Evolutionary conservation across 2,888 invertebrate species (phyloP).

Genomic region (Drosophila cracens): DNA sequence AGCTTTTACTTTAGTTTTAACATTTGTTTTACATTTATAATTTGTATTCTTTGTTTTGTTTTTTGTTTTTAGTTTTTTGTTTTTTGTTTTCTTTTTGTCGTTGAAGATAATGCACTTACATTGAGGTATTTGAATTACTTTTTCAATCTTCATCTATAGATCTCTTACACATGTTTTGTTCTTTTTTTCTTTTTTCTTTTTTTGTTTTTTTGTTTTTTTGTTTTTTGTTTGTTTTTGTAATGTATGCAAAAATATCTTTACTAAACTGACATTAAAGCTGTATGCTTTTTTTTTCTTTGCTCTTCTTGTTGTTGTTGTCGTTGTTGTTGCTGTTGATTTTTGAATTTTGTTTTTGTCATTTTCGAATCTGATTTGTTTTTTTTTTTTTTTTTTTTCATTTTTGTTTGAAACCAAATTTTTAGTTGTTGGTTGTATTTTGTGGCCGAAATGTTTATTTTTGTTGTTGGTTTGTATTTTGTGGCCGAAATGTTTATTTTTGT

Average conservation of each 20-base stretch:
- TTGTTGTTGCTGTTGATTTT: conserved; percentile 26
- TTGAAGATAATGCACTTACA: conserved; percentile 79
- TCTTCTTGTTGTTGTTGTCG: conserved; percentile 24
- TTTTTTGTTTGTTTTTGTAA: conserved; percentile 11
- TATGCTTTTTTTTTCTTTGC: conserved; percentile 10
- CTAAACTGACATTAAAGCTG: conserved; percentile 49
- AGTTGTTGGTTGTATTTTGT: conserved; percentile 8
- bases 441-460: conserved; percentile 67
- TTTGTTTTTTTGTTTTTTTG: neutral
- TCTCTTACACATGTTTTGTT: conserved; percentile 42
- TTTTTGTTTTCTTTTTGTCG: conserved; percentile 51
- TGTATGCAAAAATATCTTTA: conserved; percentile 42
- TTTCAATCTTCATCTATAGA: conserved; percentile 75
- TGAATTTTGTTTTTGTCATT: conserved; percentile 31
- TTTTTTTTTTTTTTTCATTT: conserved; percentile 2
- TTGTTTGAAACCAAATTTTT: conserved; percentile 44
- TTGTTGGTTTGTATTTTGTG: conserved; percentile 11
- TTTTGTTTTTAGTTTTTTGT: conserved; percentile 31
- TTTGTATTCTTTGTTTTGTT: conserved; percentile 5
- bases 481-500: conserved; percentile 71
- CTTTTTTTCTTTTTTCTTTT: conserved; percentile 8
- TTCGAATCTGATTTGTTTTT: conserved; percentile 12
- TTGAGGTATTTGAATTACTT: conserved; percentile 81
- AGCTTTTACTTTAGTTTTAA: conserved; percentile 42
- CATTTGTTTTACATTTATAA: conserved; percentile 41